Conservation (phyloP, 2,888 invertebrate species). For the Morinoia aosen region DNA sequence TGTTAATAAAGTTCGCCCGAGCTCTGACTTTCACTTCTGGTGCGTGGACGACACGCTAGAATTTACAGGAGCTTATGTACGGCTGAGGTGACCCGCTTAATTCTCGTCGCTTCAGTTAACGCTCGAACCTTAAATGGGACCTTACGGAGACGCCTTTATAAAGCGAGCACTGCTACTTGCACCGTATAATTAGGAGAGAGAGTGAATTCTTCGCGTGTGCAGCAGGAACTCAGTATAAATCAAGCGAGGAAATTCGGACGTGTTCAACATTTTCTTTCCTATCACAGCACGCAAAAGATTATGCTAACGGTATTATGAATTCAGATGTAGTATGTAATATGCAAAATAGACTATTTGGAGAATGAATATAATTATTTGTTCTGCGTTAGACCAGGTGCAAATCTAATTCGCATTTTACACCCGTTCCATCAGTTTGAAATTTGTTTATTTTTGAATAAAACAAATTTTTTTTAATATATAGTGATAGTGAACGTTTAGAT, state of each 20-base stretch:
- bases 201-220: constrained; percentile 11
- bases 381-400: background rate
- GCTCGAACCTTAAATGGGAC: constrained; percentile 20
- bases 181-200: constrained; percentile 23
- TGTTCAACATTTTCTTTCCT: background rate
- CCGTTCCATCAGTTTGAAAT: background rate
- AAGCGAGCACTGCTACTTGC: background rate
- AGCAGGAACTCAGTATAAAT: background rate
- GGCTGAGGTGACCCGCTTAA: background rate
- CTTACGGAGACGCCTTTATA: background rate
- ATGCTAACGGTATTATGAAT: background rate
- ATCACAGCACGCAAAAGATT: background rate
- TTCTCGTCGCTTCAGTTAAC: constrained; percentile 6
- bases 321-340: background rate
- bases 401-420: background rate
- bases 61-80: constrained; percentile 8
- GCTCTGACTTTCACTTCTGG: constrained; percentile 29
- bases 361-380: background rate
- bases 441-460: background rate
- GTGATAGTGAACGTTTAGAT: background rate
- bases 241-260: background rate
- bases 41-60: constrained; percentile 23
- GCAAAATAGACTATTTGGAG: background rate
- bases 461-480: background rate
- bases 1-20: background rate